Base-by-base conservation (phyloP, 2,888 invertebrate genomes). In the Papilio protenor region DNA sequence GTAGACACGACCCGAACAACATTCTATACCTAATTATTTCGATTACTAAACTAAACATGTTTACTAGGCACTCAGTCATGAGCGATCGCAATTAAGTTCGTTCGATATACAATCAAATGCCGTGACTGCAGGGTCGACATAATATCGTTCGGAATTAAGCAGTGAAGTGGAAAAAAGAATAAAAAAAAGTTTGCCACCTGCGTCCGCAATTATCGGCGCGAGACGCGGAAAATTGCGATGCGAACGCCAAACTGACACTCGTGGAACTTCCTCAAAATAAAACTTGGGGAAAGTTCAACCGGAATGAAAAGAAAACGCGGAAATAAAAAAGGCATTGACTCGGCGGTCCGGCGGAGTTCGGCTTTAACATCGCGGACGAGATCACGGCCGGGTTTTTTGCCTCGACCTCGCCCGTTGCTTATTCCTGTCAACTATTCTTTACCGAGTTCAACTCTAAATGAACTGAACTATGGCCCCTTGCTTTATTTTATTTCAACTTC, bases 311-410 rank as follows among this genome's bases (percentile, higher is more conserved):
- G 92, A 91, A 93, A 94, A 91, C 89, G 92, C 86, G 89, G 89
- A 92, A 94, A 94, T 92, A 94, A 94, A 94, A 93, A 93, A 92
- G 93, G 92, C 92, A 93, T 94, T 93, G 94, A 94, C 94, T 94
- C 90, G 88, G 89, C 87, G 87, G 90, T 88, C 91, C 91, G 90
- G 88, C 86, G 85, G 93, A 94, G 86, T 93, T 93, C 89, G 86
- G 90, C 89, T 91, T 89, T 87, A 90, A 90, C 90, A 91, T 89
- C 87, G 86, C 89, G 90, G 87, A 87, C 89, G 89, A 89, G 87
- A 90, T 90, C 90, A 86, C 88, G 84, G 84, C 85, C 85, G 84
- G 83, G 83, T 86, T 89, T 90, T 91, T 91, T 89, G 88, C 88
- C 87, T 87, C 85, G 89, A 90, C 87, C 84, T 87, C 87, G 90